Percentiles rank a stretch among this genome's conserved stretches.
These are phyloP conservation scores for Danio rerio DNA, from an alignment of 2,113 vertebrate species.

Conservation along the genomic window DNA sequence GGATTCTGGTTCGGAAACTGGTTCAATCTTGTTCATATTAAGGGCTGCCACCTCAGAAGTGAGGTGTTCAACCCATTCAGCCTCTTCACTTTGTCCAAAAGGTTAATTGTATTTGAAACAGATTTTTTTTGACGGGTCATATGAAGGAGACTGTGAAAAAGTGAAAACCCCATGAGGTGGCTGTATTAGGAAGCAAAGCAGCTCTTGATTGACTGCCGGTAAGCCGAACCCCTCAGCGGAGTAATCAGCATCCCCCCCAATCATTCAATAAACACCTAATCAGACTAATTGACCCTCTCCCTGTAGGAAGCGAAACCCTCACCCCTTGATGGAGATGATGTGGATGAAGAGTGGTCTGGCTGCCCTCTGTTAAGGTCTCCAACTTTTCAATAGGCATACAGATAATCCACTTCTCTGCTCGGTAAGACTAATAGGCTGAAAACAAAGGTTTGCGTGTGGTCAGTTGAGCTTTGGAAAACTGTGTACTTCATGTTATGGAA, in stretches of 20 bases:
- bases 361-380: not conserved
- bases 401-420: not conserved
- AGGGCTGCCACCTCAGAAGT: not conserved
- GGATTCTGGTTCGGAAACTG: conserved; percentile 43
- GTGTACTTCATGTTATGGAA: conserved; percentile 19
- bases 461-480: conserved; percentile 24
- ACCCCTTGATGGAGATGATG: conserved; percentile 28
- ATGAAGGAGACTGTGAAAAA: conserved; percentile 5
- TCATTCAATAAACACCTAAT: conserved; percentile 79
- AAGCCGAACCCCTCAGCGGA: conserved; percentile 54
- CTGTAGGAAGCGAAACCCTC: not conserved
- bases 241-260: conserved; percentile 66
- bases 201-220: conserved; percentile 69
- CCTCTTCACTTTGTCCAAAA: conserved; percentile 60
- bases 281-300: conserved; percentile 67
- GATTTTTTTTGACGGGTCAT: conserved; percentile 75
- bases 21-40: not conserved
- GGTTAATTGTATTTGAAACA: conserved; percentile 79
- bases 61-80: not conserved
- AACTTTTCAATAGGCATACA: not conserved
- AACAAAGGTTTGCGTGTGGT: conserved; percentile 26
- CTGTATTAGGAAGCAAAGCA: conserved; percentile 43
- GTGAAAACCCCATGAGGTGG: conserved; percentile 17
- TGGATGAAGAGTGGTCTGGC: conserved; percentile 22
- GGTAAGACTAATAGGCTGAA: not conserved